Base-by-base conservation (phyloP, 2,888 invertebrate genomes). In the Drosophila gaucha region DNA sequence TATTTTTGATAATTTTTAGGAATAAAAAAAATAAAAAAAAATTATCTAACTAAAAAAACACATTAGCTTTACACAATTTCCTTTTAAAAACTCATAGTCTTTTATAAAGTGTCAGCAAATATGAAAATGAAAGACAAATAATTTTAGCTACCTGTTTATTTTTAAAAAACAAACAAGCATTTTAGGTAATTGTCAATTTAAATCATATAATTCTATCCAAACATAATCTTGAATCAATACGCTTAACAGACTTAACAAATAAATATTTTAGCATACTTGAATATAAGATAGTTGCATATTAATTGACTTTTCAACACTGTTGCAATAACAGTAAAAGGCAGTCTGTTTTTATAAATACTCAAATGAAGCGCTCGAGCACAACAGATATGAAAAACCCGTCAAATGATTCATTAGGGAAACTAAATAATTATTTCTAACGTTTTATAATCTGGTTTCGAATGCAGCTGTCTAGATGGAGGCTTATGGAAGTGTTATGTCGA, bases 91-190 rank as follows among this genome's bases (percentile, higher is more conserved):
- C 16, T n/a, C 14, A 24, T 41, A n/a, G n/a, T n/a, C n/a, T n/a
- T n/a, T n/a, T n/a, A n/a, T 14, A 14, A 14, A n/a, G 8, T 10
- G 24, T 4, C 41, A 14, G 14, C 14, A 24, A 39, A 22, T 39
- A 8, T 39, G 12, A 39, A 5, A 22, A 9, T 24, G 24, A 14
- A 41, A 41, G 41, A 41, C 9, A 41, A 41, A 24, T 41, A 41
- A 9, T 9, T 24, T 41, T 41, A 41, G 41, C 41, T 24, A 24
- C 41, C 10, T 41, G 41, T 24, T 41, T 41, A 26, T 14, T 4
- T 24, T 16, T 24, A 5, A 41, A 16, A n/a, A 3, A 24, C 14
- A 9, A 10, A 16, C 3, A 6, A 9, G 16, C 6, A 28, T 3
- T 6, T 2, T 0, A 26, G 14, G 5, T 22, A 14, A 31, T 2